Evolutionary conservation across 2,888 invertebrate genomes (phyloP), one percentile per base, ranked within the genome.

Genomic region (Rhogogaster chlorosoma): DNA sequence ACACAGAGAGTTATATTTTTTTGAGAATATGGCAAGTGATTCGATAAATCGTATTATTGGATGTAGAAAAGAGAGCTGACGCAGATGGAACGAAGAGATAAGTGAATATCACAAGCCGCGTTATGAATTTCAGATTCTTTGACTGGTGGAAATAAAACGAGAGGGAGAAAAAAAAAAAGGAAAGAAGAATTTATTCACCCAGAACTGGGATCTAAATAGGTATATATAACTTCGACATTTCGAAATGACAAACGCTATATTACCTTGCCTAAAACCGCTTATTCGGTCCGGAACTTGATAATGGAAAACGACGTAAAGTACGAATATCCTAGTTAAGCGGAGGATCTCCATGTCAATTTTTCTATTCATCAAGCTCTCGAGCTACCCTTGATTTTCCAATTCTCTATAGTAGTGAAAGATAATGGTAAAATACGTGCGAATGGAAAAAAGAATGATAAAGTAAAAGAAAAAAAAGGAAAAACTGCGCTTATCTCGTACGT

Each of bases 21-120:
- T 36, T 15, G 61, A 80, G 38, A 80, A 42, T 64, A 38, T 64
- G 67, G 26, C 53, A n/a, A 22, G 67, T 45, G 78, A 80, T 70
- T 70, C 67, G 83, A 67, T 36, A 67, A 83, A 83, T 64, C 83
- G 83, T 22, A 45, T 83, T 83, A 67, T 67, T 61, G 67, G 38
- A 80, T 70, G 67, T 83, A 45, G 67, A 42, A 45, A 83, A 82
- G 82, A 82, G 45, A 83, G 83, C 80, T 80, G 80, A 80, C 80
- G 80, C 80, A 80, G 80, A 80, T 80, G 57, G 80, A 61, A 80
- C 61, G 80, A 36, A 38, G 1, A 67, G 18, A 61, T 26, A 61
- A 80, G 80, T 61, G 80, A 61, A 61, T 61, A 80, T 80, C 80
- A 49, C 22, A 15, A 61, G 22, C 22, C 29, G 26, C 36, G 36